Base-by-base conservation (phyloP, 1,140 invertebrate genomes). In the Steinernema khuongi region DNA sequence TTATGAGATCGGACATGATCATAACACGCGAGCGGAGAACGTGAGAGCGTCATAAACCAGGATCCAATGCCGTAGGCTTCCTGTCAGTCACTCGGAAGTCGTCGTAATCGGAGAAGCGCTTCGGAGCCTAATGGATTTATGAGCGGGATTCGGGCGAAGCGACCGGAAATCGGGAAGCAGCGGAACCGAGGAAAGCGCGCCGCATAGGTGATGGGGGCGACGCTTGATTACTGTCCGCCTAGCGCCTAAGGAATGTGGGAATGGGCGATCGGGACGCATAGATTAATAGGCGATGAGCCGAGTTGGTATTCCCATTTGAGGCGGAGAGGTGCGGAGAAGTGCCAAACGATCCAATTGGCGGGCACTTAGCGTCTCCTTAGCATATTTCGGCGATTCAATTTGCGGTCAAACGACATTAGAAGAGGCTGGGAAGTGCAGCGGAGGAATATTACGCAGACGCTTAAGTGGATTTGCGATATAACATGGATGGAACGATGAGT, bases 381-480 rank as follows among this genome's bases (percentile, higher is more conserved):
- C 50, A 60, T 60, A 60, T 60, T 60, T 60, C 50, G 50, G 50
- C 50, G 50, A 60, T 60, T 60, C 50, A 60, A 60, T 60, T 60
- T 60, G 50, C 50, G 50, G 50, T 60, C 50, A 60, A 60, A 60
- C 50, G 50, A 60, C 50, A 60, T 60, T 60, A 60, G 50, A 60
- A 60, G 50, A 60, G 50, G 50, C 26, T 60, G 50, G 26, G 26
- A 14, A 22, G 26, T 14, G 14, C 26, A 22, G 11, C 50, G 7
- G 26, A 41, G 36, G 36, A 41, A n/a, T n/a, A n/a, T n/a, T n/a
- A n/a, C n/a, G n/a, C n/a, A n/a, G n/a, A n/a, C n/a, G n/a, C n/a
- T n/a, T n/a, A n/a, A n/a, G n/a, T n/a, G n/a, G n/a, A n/a, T n/a
- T n/a, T n/a, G n/a, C n/a, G n/a, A n/a, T n/a, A n/a, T n/a, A n/a